Evolutionary conservation across 2,113 vertebrate species (phyloP).

Genomic region (Aramus guarauna): DNA sequence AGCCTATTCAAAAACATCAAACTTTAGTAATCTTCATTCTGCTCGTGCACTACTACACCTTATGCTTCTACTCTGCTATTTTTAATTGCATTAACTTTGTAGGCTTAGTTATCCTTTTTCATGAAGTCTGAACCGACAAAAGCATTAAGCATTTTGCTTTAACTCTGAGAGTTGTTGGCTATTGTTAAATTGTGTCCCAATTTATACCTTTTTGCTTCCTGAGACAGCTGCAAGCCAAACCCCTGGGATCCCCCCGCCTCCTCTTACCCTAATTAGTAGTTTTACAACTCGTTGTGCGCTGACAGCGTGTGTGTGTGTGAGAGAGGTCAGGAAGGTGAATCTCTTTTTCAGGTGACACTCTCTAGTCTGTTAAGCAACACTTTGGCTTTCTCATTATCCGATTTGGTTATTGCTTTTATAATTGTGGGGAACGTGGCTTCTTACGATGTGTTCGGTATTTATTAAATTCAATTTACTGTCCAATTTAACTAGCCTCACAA

Average conservation of each 20-base stretch:
- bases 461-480: slow-evolving; percentile 11
- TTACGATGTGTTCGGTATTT: not conserved
- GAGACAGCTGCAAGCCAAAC: slow-evolving; percentile 56
- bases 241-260: slow-evolving; percentile 34
- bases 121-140: not conserved
- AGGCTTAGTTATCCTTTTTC: not conserved
- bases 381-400: slow-evolving; percentile 59
- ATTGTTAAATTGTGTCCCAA: slow-evolving; percentile 16
- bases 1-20: not conserved
- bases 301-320: not conserved
- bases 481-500: not conserved
- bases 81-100: not conserved
- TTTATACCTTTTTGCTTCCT: slow-evolving; percentile 46
- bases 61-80: not conserved
- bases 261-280: slow-evolving; percentile 63
- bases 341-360: slow-evolving; percentile 63
- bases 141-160: not conserved
- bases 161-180: not conserved
- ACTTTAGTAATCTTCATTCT: not conserved
- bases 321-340: slow-evolving; percentile 65
- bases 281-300: slow-evolving; percentile 42
- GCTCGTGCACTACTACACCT: not conserved
- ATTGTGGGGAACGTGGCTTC: not conserved
- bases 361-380: slow-evolving; percentile 10
- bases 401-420: slow-evolving; percentile 19